Evolutionary conservation across 2,797 vertebrate genomes (phyloP).

Genomic region (Diceros bicornis): DNA sequence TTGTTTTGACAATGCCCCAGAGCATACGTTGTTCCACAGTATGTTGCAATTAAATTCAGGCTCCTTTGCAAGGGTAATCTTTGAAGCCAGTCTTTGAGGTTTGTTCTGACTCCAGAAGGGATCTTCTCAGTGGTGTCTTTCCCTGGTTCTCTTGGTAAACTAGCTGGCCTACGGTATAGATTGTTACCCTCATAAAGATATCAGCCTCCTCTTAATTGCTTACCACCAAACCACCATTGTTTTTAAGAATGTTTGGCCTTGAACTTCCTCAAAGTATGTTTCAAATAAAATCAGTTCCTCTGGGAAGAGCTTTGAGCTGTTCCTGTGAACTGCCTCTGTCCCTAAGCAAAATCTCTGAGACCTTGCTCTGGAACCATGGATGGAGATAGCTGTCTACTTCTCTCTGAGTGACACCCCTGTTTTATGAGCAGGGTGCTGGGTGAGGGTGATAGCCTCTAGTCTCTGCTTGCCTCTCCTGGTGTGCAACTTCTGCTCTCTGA

Average conservation of each 20-base stretch:
- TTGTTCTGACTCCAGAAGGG: neutral
- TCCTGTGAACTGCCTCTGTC: neutral
- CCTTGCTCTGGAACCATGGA: neutral
- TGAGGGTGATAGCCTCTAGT: neutral
- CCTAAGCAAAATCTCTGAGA: neutral
- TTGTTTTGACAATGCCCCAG: neutral
- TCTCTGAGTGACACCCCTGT: neutral
- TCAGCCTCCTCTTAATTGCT: neutral
- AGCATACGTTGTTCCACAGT: neutral
- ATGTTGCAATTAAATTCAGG: neutral
- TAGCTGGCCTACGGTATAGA: neutral
- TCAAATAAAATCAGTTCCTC: constrained; percentile 12
- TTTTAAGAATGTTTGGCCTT: neutral
- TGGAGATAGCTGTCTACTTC: neutral
- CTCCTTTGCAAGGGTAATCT: neutral
- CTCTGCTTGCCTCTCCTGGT: neutral
- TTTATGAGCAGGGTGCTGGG: neutral
- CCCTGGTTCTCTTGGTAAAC: neutral
- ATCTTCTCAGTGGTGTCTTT: neutral
- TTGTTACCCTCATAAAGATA: neutral
- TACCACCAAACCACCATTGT: neutral
- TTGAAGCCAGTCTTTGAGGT: neutral
- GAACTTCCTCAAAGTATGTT: neutral
- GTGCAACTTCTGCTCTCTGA: neutral
- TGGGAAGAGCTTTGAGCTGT: neutral